Percentiles rank a stretch among this genome's conserved stretches.
Conservation (phyloP, 1,140 invertebrate species). For the Saxidomus purpurata region DNA sequence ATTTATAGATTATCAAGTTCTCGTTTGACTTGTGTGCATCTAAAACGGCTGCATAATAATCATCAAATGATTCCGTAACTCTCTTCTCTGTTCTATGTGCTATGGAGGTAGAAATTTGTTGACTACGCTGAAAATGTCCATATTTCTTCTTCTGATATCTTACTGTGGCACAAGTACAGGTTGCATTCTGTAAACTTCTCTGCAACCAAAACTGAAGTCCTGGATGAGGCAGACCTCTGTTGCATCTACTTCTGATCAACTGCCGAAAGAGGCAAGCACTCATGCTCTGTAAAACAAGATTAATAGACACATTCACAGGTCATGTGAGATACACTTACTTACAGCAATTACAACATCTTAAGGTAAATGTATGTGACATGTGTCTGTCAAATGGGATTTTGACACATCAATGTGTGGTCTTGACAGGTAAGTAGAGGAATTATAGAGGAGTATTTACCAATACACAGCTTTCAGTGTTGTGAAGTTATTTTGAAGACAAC, state of each 20-base stretch:
- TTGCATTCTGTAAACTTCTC: not conserved
- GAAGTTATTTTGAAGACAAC: too few relatives aligned
- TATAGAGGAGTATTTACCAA: too few relatives aligned
- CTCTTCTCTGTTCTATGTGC: not conserved
- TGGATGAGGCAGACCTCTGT: not conserved
- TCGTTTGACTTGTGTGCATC: conserved; percentile 8
- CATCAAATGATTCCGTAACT: conserved; percentile 3
- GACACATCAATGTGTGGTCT: too few relatives aligned
- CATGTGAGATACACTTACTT: too few relatives aligned
- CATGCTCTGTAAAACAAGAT: not conserved
- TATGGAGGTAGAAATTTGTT: not conserved
- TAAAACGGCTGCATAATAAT: conserved; percentile 33
- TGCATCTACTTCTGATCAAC: not conserved
- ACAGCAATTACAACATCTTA: too few relatives aligned
- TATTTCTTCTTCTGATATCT: not conserved
- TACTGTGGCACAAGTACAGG: not conserved
- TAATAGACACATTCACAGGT: too few relatives aligned
- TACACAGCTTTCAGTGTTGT: too few relatives aligned
- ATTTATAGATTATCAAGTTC: conserved; percentile 14
- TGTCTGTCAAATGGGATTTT: too few relatives aligned
- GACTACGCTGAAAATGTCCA: not conserved
- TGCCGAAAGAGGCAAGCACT: not conserved
- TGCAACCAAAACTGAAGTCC: not conserved
- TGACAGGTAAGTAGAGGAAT: too few relatives aligned
- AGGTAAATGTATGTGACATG: too few relatives aligned